phyloP scores from a whole-genome alignment of 2,888 invertebrate genomes.

The Monochamus alternatus region DNA sequence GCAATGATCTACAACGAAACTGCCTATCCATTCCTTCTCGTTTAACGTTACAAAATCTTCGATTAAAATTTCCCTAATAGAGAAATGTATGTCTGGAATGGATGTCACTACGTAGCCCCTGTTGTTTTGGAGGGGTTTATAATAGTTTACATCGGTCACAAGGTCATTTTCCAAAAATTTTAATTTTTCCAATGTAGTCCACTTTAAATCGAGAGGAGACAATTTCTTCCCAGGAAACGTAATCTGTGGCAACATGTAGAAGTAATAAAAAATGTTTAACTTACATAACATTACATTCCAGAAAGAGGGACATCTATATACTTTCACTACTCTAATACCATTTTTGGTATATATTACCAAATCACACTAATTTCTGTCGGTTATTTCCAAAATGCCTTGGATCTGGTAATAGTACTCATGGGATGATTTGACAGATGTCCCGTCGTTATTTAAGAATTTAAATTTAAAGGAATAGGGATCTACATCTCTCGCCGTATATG shows the following conservation, averaged over 20 bases:
- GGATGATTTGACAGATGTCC: too few relatives aligned
- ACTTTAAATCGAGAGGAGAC: not conserved
- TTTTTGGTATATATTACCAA: not conserved
- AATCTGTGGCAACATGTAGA: not conserved
- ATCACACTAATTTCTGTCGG: too few relatives aligned
- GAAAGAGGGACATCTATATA: not conserved
- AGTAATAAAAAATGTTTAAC: not conserved
- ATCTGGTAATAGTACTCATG: not conserved
- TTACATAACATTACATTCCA: not conserved
- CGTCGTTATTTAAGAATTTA: not conserved
- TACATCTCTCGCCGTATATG: not conserved
- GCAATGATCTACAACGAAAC: not conserved
- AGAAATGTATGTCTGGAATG: not conserved
- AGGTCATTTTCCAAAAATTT: not conserved
- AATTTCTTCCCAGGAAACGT: not conserved
- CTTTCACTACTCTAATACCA: not conserved
- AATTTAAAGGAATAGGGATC: not conserved
- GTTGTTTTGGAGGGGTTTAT: not conserved
- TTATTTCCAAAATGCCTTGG: too few relatives aligned
- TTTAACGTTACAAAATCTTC: not conserved
- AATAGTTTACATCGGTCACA: not conserved
- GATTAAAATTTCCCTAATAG: not conserved
- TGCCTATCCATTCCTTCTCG: not conserved
- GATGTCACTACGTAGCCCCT: not conserved
- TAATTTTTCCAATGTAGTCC: not conserved